These are phyloP conservation scores for Zoanthus solanderi DNA, from an alignment of 92 coral and sea anemone genomes.

Conservation along the genomic window DNA sequence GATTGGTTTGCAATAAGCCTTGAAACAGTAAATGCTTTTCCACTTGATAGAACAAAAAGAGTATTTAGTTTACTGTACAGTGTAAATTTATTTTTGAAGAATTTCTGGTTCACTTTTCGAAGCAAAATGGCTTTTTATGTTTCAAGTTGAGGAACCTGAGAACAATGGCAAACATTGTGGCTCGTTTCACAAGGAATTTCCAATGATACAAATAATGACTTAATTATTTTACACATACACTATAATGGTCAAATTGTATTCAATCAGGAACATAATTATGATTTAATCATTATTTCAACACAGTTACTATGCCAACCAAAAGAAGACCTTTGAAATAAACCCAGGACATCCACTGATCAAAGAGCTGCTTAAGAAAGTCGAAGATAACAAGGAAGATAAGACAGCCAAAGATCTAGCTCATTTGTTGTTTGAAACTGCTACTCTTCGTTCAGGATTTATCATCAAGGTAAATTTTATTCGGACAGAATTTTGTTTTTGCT, in stretches of 20 bases:
- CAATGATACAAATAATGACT: background rate
- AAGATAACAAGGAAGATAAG: conserved; percentile 87
- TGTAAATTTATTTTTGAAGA: too few species aligned
- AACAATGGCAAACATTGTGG: too few species aligned
- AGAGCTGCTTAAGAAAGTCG: conserved; percentile 89
- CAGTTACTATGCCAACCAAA: conserved; percentile 96
- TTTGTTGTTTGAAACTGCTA: conserved; percentile 95
- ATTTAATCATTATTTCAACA: background rate
- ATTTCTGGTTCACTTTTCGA: too few species aligned
- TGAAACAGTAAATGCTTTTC: too few species aligned
- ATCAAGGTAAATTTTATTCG: conserved; percentile 67
- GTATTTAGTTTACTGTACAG: too few species aligned
- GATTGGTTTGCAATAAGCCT: too few species aligned
- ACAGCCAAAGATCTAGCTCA: conserved; percentile 95
- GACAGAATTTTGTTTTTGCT: background rate
- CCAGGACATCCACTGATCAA: conserved; percentile 98
- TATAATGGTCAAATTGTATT: background rate
- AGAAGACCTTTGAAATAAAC: conserved; percentile 93
- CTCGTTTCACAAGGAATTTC: too few species aligned
- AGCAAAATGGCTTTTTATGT: too few species aligned
- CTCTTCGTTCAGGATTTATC: conserved; percentile 92
- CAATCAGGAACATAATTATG: background rate
- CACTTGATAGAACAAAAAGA: too few species aligned
- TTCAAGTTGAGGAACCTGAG: too few species aligned
- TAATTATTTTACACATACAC: background rate